These are phyloP conservation scores for Drosophila arizonae DNA, from an alignment of 1,140 invertebrate species.

Conservation along the genomic window DNA sequence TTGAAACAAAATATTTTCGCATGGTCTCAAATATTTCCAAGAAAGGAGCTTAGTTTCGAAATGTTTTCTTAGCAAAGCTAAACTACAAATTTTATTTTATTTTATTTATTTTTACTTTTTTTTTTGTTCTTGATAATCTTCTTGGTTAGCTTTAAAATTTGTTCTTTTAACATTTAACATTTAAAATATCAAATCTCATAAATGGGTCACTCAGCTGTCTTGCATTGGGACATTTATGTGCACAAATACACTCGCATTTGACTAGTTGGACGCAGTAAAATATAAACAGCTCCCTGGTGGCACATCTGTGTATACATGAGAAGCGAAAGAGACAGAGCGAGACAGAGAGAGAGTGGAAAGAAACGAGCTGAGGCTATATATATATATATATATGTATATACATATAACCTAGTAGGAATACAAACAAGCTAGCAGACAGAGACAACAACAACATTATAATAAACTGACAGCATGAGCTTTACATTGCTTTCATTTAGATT, in stretches of 20 bases:
- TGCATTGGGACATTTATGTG: not conserved
- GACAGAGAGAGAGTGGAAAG: not conserved
- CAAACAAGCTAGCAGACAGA: not conserved
- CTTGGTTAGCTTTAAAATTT: not conserved
- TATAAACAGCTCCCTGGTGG: constrained; percentile 16
- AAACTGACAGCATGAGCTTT: constrained; percentile 10
- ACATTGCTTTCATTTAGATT: constrained; percentile 19
- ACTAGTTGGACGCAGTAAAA: constrained; percentile 48
- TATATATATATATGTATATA: constrained; percentile 11
- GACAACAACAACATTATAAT: not conserved
- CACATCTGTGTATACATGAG: constrained; percentile 1
- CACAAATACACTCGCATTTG: constrained; percentile 14
- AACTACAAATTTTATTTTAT: too few relatives aligned
- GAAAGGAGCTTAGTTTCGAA: too few relatives aligned
- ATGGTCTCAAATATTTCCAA: too few relatives aligned
- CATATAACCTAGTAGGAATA: constrained; percentile 15
- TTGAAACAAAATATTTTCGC: too few relatives aligned
- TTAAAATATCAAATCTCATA: not conserved
- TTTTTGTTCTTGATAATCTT: too few relatives aligned
- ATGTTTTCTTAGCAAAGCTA: too few relatives aligned
- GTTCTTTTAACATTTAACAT: not conserved
- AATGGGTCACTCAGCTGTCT: constrained; percentile 9
- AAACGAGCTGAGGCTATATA: not conserved
- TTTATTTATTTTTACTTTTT: too few relatives aligned
- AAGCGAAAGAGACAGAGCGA: not conserved